Evolutionary conservation across 2,797 vertebrate species (phyloP).

Genomic region (Salarias fasciatus): DNA sequence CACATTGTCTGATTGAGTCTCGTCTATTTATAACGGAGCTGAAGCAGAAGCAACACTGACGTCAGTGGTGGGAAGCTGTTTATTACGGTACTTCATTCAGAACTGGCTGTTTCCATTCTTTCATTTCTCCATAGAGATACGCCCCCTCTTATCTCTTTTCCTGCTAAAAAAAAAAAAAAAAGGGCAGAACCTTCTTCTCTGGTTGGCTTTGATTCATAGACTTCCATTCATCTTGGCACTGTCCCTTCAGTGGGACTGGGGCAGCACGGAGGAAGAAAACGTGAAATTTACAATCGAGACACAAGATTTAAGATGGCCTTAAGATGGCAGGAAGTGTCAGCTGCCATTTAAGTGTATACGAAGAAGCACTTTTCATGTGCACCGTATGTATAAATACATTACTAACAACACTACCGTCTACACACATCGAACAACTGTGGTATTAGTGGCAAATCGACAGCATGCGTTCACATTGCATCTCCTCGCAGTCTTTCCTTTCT

Average conservation of each 20-base stretch:
- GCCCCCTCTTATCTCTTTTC: background rate
- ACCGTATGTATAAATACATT: constrained; percentile 39
- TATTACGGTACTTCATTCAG: constrained; percentile 28
- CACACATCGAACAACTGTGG: constrained; percentile 54
- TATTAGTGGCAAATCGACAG: constrained; percentile 47
- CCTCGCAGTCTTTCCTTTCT: constrained; percentile 25
- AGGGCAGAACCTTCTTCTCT: background rate
- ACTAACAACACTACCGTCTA: constrained; percentile 35
- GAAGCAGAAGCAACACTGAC: constrained; percentile 45
- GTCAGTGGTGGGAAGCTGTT: constrained; percentile 45
- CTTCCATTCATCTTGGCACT: constrained; percentile 45
- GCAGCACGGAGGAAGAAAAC: constrained; percentile 39
- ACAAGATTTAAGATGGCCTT: constrained; percentile 43
- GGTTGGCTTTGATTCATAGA: constrained; percentile 3
- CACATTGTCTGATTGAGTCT: background rate
- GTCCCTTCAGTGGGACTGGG: constrained; percentile 36
- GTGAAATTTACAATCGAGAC: constrained; percentile 39
- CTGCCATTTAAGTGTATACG: constrained; percentile 45
- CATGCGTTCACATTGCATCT: constrained; percentile 57
- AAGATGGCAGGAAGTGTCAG: constrained; percentile 53
- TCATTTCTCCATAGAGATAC: constrained; percentile 16
- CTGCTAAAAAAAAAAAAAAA: too few species aligned
- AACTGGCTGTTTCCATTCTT: constrained; percentile 15
- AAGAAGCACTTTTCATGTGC: constrained; percentile 32
- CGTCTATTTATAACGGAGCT: constrained; percentile 42